Conservation (phyloP, 2,888 invertebrate species). For the Leistus spinibarbis region DNA sequence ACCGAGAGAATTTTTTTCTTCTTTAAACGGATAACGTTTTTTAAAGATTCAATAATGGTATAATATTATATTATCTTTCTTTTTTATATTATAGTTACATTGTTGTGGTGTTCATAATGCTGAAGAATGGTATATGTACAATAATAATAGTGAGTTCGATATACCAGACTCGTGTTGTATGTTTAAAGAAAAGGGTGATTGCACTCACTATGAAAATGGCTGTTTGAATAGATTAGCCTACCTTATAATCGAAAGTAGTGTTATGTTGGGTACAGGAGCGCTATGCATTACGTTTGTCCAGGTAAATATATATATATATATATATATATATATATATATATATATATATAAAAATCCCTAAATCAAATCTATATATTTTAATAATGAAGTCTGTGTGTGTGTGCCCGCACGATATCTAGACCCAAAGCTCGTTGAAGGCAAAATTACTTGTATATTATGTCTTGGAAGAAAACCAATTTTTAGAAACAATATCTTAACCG, state of each 20-base stretch:
- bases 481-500: no score
- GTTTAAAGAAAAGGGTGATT: slow-evolving; percentile 29
- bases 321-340: background rate
- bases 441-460: no score
- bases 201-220: slow-evolving; percentile 55
- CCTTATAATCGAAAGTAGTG: slow-evolving; percentile 72
- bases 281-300: slow-evolving; percentile 81
- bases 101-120: slow-evolving; percentile 55
- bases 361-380: no score
- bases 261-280: slow-evolving; percentile 75
- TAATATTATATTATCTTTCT: background rate
- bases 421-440: no score
- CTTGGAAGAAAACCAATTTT: no score
- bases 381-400: no score
- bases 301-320: slow-evolving; percentile 56
- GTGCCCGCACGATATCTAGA: no score
- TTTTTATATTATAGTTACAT: slow-evolving; percentile 48
- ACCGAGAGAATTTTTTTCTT: no score
- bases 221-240: slow-evolving; percentile 67
- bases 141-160: background rate
- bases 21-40: slow-evolving; percentile 24
- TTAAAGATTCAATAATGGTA: slow-evolving; percentile 26
- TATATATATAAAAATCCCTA: no score
- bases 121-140: slow-evolving; percentile 50
- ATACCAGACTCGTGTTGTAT: slow-evolving; percentile 41